Evolutionary conservation across 1,140 invertebrate species (phyloP).

Genomic region (Zaprionus ghesquierei): DNA sequence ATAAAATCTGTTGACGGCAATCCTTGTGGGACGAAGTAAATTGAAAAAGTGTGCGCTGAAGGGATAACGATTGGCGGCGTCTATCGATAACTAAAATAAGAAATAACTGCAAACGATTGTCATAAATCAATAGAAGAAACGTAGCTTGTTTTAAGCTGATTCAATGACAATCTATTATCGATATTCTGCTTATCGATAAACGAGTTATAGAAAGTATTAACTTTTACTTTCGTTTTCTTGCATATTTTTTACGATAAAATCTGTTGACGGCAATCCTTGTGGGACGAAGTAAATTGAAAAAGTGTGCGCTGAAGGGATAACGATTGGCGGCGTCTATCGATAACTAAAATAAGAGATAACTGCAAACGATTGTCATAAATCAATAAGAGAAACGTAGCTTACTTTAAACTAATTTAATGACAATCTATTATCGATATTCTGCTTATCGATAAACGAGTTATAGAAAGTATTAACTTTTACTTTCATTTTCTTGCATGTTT

Average conservation of each 20-base stretch:
- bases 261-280: neutral
- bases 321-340: neutral
- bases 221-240: no score
- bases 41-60: neutral
- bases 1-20: constrained; percentile 11
- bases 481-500: no score
- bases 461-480: no score
- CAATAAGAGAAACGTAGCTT: neutral
- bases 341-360: neutral
- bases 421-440: no score
- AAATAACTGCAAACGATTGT: neutral
- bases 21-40: neutral
- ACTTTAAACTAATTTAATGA: neutral
- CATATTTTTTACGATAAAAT: constrained; percentile 14
- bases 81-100: neutral
- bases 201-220: no score
- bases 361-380: neutral
- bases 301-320: neutral
- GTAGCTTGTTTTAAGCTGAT: neutral
- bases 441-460: no score
- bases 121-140: neutral
- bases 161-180: no score
- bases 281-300: neutral
- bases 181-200: no score
- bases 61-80: neutral